Evolutionary conservation across 1,140 invertebrate species (phyloP).

Genomic region (Chrysomallon squamiferum): DNA sequence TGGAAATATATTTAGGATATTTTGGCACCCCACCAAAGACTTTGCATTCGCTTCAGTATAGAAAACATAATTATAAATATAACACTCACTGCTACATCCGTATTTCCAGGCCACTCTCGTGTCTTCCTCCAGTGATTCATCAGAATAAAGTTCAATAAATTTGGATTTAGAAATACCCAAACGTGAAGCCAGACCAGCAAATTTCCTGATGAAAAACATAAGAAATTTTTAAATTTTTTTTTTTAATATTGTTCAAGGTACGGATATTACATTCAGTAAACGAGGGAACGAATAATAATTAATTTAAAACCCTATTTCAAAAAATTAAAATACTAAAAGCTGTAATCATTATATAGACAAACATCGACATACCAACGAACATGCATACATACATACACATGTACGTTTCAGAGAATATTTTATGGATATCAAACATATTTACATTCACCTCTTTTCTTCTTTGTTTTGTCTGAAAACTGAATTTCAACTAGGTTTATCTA

Average conservation of each 20-base stretch:
- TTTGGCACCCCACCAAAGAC: too few relatives aligned
- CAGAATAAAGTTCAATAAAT: constrained; percentile 17
- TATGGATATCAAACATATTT: neutral
- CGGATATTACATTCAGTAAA: neutral
- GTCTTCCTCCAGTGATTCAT: constrained; percentile 20
- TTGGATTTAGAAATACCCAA: constrained; percentile 11
- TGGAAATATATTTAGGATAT: too few relatives aligned
- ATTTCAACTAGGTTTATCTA: too few relatives aligned
- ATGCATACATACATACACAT: neutral
- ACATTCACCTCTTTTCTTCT: too few relatives aligned
- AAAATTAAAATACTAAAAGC: neutral
- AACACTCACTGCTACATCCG: constrained; percentile 36
- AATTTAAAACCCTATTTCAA: neutral
- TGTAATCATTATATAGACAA: neutral
- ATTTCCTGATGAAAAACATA: constrained; percentile 14
- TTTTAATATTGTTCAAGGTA: neutral
- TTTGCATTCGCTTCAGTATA: too few relatives aligned
- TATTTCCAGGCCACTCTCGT: constrained; percentile 48
- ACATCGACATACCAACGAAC: neutral
- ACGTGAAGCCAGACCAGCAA: constrained; percentile 10
- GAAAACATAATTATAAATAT: too few relatives aligned
- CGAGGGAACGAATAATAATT: neutral
- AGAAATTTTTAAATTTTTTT: neutral
- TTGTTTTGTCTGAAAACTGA: too few relatives aligned
- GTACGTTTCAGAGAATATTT: neutral